A percentile compares a stretch with the other conserved stretches of the same genome.
phyloP scores from a whole-genome alignment of 2,797 vertebrate species.

The Naso thynnoides region DNA sequence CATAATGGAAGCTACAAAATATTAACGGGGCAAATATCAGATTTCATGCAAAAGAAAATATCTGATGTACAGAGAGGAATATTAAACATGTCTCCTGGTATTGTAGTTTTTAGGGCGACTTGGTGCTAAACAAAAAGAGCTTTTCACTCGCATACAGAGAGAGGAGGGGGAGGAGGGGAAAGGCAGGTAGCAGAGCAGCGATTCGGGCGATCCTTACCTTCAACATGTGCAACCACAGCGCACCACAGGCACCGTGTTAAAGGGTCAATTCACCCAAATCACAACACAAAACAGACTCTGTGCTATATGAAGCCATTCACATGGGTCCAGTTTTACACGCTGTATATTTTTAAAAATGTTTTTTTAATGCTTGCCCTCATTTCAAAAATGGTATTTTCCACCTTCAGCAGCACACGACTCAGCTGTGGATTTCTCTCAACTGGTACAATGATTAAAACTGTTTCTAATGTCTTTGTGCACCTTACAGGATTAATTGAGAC shows the following conservation, averaged over 20 bases:
- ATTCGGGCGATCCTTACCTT: neutral
- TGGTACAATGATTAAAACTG: too few species aligned
- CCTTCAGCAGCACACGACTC: neutral
- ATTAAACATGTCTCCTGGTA: constrained; percentile 75
- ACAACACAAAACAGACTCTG: neutral
- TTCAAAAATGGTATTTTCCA: neutral
- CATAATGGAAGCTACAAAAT: constrained; percentile 82
- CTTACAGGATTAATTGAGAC: too few species aligned
- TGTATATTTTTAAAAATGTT: neutral
- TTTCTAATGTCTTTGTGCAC: too few species aligned
- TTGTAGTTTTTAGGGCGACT: constrained; percentile 66
- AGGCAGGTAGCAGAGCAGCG: constrained; percentile 9
- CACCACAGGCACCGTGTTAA: neutral
- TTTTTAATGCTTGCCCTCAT: too few species aligned
- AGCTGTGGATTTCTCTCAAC: neutral
- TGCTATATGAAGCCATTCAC: neutral
- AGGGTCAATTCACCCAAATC: constrained; percentile 27
- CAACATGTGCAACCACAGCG: constrained; percentile 9
- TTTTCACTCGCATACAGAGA: constrained; percentile 26
- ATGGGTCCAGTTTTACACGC: neutral
- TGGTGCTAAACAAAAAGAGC: constrained; percentile 58
- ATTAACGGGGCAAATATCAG: constrained; percentile 83
- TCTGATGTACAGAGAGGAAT: constrained; percentile 79
- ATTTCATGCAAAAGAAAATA: constrained; percentile 83
- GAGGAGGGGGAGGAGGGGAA: neutral